Percentiles rank a stretch among this genome's conserved stretches.
These are phyloP conservation scores for Chaetops frenatus DNA, from an alignment of 2,113 vertebrate genomes.

Conservation along the genomic window DNA sequence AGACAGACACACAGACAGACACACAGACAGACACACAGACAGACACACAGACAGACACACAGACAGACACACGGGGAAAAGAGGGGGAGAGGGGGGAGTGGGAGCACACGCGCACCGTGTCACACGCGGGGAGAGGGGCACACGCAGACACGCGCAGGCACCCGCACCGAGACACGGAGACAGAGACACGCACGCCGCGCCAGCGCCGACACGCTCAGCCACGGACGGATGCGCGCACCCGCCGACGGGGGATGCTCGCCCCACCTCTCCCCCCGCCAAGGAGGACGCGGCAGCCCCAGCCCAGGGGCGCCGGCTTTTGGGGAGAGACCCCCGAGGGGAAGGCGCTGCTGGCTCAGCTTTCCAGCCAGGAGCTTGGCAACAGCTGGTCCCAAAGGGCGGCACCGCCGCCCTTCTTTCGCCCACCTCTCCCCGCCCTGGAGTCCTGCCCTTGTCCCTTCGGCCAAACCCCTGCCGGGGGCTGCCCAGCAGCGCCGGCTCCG, in stretches of 20 bases:
- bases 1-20: not conserved
- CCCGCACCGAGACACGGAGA: not conserved
- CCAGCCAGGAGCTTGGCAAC: not conserved
- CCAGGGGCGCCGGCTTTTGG: not conserved
- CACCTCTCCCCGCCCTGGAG: not conserved
- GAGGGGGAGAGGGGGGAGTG: not conserved
- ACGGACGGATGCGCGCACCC: not conserved
- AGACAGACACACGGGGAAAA: not conserved
- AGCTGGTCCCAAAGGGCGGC: not conserved
- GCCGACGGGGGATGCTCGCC: not conserved
- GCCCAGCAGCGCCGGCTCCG: not conserved
- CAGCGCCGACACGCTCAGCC: not conserved
- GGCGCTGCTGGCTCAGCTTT: not conserved
- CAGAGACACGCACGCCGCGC: not conserved
- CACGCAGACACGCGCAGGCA: not conserved
- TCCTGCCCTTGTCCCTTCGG: not conserved
- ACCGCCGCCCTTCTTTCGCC: not conserved
- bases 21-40: not conserved
- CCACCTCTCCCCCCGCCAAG: not conserved
- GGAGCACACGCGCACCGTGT: not conserved
- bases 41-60: not conserved
- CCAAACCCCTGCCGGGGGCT: not conserved
- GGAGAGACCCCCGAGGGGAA: not conserved
- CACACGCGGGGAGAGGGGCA: not conserved
- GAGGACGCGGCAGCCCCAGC: not conserved